These are phyloP conservation scores for Hyaena hyaena DNA, from an alignment of 2,113 vertebrate genomes.

Conservation along the genomic window DNA sequence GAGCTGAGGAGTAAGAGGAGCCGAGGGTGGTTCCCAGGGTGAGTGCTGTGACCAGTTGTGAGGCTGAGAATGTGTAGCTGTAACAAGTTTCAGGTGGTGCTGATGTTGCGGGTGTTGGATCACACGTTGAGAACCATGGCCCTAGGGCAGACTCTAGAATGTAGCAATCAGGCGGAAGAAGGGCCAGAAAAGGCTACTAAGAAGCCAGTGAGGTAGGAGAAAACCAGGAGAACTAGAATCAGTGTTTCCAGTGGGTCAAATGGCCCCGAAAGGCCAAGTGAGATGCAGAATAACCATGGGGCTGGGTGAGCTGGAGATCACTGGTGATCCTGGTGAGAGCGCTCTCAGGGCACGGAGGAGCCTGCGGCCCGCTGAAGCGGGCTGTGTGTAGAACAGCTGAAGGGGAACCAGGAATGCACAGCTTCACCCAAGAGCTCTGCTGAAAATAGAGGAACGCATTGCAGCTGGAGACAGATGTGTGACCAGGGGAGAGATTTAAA, in stretches of 20 bases:
- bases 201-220: background rate
- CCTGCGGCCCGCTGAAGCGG: rapidly evolving
- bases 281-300: background rate
- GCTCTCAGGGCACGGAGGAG: background rate
- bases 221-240: background rate
- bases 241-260: background rate
- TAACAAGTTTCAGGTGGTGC: background rate
- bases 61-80: background rate
- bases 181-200: background rate
- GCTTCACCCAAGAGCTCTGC: background rate
- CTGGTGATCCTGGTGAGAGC: background rate
- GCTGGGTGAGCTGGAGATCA: background rate
- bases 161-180: background rate
- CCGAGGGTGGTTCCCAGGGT: background rate
- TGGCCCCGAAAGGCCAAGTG: background rate
- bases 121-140: background rate
- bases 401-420: background rate
- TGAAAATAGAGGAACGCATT: background rate
- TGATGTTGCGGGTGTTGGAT: background rate
- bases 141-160: background rate
- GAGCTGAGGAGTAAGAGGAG: background rate
- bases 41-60: background rate
- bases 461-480: background rate
- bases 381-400: background rate
- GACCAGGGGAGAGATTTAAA: background rate